Evolutionary conservation across 2,797 vertebrate genomes (phyloP).

Genomic region (Sitta carolinensis): DNA sequence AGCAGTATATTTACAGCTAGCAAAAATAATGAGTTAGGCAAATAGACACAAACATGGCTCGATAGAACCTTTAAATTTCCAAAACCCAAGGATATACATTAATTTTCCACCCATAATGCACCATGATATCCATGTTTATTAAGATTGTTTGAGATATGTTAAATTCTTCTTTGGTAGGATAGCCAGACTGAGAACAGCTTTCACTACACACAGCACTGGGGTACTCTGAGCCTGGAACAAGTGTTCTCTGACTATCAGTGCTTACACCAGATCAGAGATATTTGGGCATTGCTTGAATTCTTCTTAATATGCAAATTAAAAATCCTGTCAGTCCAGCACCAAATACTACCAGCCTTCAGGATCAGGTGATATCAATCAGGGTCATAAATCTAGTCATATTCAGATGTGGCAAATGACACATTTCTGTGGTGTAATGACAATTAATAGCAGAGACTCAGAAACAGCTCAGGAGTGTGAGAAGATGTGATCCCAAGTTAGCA

Average conservation of each 20-base stretch:
- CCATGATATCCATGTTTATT: not conserved
- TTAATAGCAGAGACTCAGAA: not conserved
- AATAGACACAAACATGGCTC: not conserved
- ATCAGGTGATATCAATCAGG: not conserved
- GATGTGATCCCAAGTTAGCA: not conserved
- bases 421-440: not conserved
- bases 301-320: not conserved
- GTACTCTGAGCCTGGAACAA: not conserved
- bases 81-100: not conserved
- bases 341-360: not conserved
- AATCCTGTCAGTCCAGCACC: not conserved
- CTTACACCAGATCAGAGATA: not conserved
- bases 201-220: not conserved
- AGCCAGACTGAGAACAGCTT: not conserved
- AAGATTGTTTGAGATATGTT: not conserved
- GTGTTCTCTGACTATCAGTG: not conserved
- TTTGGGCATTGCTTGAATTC: not conserved
- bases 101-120: not conserved
- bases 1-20: not conserved
- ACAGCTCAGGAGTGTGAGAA: not conserved
- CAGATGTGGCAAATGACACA: not conserved
- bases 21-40: not conserved
- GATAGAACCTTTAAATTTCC: not conserved
- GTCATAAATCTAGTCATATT: not conserved
- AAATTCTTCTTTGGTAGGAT: not conserved